Conservation (phyloP, 2,113 vertebrate genomes). For the Tragelaphus buxtoni region DNA sequence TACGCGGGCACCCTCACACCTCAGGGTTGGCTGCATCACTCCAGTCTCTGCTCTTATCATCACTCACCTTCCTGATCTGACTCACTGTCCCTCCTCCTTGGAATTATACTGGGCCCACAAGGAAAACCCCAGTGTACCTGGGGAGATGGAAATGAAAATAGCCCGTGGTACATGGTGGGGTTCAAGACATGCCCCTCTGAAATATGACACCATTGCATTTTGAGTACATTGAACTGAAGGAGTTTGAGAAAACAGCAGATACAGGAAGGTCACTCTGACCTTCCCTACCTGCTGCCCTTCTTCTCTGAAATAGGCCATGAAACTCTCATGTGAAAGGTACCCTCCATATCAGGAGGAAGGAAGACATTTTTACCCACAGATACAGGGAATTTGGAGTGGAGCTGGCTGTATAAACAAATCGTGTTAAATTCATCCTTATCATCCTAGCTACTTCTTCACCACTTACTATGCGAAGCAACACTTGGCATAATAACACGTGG, state of each 20-base stretch:
- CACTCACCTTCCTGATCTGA: not conserved
- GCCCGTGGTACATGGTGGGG: too few relatives aligned
- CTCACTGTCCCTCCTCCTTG: too few relatives aligned
- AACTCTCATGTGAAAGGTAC: not conserved
- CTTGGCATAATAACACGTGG: not conserved
- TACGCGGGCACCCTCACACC: accelerated
- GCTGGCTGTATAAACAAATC: not conserved
- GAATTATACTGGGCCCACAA: not conserved
- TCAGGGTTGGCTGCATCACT: not conserved
- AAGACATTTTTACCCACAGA: not conserved
- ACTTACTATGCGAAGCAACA: not conserved
- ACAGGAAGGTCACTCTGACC: not conserved
- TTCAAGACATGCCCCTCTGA: not conserved
- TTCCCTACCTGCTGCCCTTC: not conserved
- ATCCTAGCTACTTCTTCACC: not conserved
- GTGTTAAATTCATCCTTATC: not conserved
- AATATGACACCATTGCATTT: not conserved
- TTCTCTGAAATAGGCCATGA: not conserved
- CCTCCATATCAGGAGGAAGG: not conserved
- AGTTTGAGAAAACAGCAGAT: not conserved
- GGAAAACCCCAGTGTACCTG: not conserved
- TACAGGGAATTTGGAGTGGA: not conserved
- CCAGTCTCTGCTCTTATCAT: not conserved
- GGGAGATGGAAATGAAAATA: not conserved
- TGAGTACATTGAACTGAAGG: not conserved